Percentiles rank a stretch among this genome's conserved stretches.
These are phyloP conservation scores for Drosophila paulistorum DNA, from an alignment of 1,140 invertebrate species.

Conservation along the genomic window DNA sequence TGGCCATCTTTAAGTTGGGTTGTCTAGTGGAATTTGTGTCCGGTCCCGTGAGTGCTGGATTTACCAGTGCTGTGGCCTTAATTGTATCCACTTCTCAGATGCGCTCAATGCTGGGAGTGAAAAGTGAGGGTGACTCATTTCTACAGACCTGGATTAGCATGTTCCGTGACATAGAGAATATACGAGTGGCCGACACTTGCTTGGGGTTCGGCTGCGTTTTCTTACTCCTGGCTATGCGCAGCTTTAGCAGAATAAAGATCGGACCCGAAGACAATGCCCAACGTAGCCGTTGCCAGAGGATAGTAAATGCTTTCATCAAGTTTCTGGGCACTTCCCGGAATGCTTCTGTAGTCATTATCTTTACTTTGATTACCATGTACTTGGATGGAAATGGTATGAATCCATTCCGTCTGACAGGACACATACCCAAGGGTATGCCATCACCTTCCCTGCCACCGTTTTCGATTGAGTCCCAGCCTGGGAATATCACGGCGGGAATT, in stretches of 20 bases:
- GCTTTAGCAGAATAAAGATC: conserved; percentile 85
- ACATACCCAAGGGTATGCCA: conserved; percentile 89
- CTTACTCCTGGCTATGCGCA: conserved; percentile 88
- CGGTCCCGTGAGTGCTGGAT: conserved; percentile 95
- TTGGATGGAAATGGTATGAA: conserved; percentile 68
- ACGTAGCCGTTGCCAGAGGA: conserved; percentile 83
- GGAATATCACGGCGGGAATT: conserved; percentile 83
- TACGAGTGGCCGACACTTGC: conserved; percentile 87
- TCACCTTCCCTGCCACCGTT: conserved; percentile 87
- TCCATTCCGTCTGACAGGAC: conserved; percentile 82
- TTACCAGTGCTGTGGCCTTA: conserved; percentile 96
- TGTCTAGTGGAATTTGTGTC: conserved; percentile 97
- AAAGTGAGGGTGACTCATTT: conserved; percentile 89
- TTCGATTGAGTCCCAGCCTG: conserved; percentile 81
- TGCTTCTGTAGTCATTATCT: conserved; percentile 90
- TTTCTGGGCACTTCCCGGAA: conserved; percentile 89
- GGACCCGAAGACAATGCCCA: conserved; percentile 84
- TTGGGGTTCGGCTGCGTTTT: conserved; percentile 89
- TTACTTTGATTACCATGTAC: conserved; percentile 86
- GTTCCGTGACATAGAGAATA: conserved; percentile 86
- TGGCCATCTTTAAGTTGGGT: conserved; percentile 94
- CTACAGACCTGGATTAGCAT: conserved; percentile 89
- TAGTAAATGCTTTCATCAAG: conserved; percentile 86
- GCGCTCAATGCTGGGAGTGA: conserved; percentile 92
- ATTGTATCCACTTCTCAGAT: conserved; percentile 96